A percentile compares a stretch with the other conserved stretches of the same genome.
Conservation (phyloP, 2,797 vertebrate species). For the Etheostoma nigrum region DNA sequence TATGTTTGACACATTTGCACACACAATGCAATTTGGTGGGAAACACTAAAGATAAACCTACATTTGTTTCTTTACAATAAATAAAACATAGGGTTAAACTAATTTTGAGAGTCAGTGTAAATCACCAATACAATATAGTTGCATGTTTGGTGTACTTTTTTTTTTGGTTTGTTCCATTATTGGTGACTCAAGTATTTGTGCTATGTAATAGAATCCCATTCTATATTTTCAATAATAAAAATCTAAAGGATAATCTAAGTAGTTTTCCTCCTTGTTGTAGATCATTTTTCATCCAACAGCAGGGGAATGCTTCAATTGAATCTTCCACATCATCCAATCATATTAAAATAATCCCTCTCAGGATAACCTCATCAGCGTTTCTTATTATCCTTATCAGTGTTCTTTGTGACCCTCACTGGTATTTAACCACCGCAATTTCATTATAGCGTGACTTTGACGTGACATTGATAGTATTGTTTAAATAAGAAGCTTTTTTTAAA, state of each 20-base stretch:
- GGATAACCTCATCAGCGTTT: conserved; percentile 17
- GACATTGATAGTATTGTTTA: conserved; percentile 61
- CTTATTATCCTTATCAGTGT: conserved; percentile 38
- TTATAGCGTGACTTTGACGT: conserved; percentile 54
- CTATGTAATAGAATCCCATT: neutral
- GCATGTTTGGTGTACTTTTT: neutral
- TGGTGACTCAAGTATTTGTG: neutral
- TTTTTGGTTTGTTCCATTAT: neutral
- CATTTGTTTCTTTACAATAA: too few relatives aligned
- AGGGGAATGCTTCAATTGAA: conserved; percentile 13
- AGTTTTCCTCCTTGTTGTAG: neutral
- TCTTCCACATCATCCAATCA: neutral
- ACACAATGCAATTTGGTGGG: too few relatives aligned
- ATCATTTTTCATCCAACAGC: neutral
- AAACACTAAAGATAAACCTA: too few relatives aligned
- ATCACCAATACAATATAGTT: too few relatives aligned
- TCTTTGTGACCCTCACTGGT: conserved; percentile 25
- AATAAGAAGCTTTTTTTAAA: conserved; percentile 17
- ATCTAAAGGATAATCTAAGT: neutral
- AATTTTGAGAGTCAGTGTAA: neutral
- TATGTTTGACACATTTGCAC: too few relatives aligned
- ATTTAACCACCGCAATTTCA: conserved; percentile 38
- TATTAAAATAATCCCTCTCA: conserved; percentile 34
- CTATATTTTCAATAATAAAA: neutral
- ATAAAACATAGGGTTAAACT: too few relatives aligned